These are phyloP conservation scores for Myotis pilosus DNA, from an alignment of 2,797 vertebrate species.

Conservation along the genomic window DNA sequence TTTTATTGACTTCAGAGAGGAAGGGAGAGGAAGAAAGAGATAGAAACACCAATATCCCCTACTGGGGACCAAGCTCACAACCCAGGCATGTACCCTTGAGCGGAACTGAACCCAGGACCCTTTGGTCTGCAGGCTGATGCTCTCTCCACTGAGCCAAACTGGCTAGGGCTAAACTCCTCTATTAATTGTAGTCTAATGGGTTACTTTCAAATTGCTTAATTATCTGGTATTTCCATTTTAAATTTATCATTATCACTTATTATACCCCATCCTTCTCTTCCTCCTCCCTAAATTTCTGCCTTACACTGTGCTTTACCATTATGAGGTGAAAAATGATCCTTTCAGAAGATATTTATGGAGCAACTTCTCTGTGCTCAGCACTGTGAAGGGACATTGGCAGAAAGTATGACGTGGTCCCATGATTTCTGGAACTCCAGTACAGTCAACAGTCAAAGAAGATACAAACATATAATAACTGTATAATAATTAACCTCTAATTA, in stretches of 20 bases:
- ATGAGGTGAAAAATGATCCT: not conserved
- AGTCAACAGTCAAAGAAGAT: not conserved
- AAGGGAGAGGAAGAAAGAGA: no score
- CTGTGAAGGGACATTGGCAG: not conserved
- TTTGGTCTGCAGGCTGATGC: no score
- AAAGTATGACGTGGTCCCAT: not conserved
- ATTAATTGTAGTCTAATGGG: not conserved
- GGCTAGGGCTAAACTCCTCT: not conserved
- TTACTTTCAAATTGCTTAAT: not conserved
- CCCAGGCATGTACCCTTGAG: no score
- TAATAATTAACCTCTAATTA: conserved; percentile 10
- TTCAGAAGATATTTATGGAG: not conserved
- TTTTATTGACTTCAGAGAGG: no score
- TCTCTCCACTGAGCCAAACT: no score
- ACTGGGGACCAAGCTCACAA: no score
- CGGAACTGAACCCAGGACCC: no score
- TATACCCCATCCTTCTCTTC: not conserved
- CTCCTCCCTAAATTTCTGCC: not conserved
- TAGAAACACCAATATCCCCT: no score
- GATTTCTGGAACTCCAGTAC: not conserved
- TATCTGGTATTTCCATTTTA: not conserved
- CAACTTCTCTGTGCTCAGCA: not conserved
- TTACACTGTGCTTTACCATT: not conserved
- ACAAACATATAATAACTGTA: not conserved
- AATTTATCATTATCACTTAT: not conserved